phyloP scores from a whole-genome alignment of 1,140 invertebrate genomes.

The Tenebrio molitor region DNA sequence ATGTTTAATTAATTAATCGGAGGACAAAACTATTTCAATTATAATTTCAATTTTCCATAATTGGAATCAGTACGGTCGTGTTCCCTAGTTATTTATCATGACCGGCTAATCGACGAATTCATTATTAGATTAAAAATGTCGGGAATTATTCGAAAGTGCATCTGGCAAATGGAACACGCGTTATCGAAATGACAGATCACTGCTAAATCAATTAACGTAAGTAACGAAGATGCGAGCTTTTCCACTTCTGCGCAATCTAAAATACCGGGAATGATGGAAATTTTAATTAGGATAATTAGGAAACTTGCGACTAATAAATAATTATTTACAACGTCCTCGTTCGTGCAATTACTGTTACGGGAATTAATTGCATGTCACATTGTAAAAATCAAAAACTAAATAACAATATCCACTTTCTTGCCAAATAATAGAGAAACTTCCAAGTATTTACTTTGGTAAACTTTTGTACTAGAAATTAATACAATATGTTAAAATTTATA shows the following conservation, averaged over 20 bases:
- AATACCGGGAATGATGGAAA: background rate
- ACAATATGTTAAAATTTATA: too few relatives aligned
- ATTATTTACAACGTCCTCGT: too few relatives aligned
- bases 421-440: too few relatives aligned
- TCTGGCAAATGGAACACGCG: conserved; percentile 58
- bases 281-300: too few relatives aligned
- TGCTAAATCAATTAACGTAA: conserved; percentile 58
- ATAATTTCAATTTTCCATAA: conserved; percentile 58
- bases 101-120: conserved; percentile 58
- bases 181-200: conserved; percentile 57
- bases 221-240: conserved; percentile 45
- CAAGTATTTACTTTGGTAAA: too few relatives aligned
- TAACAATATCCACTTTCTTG: too few relatives aligned
- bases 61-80: conserved; percentile 53
- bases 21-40: conserved; percentile 55
- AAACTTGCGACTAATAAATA: too few relatives aligned
- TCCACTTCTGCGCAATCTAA: background rate
- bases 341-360: too few relatives aligned
- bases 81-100: conserved; percentile 56
- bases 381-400: too few relatives aligned
- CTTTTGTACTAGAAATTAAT: too few relatives aligned
- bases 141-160: conserved; percentile 55
- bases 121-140: conserved; percentile 59
- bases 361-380: too few relatives aligned
- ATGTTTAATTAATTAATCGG: conserved; percentile 53